Base-by-base conservation (phyloP, 2,888 invertebrate genomes). In the Megamerina dolium region DNA sequence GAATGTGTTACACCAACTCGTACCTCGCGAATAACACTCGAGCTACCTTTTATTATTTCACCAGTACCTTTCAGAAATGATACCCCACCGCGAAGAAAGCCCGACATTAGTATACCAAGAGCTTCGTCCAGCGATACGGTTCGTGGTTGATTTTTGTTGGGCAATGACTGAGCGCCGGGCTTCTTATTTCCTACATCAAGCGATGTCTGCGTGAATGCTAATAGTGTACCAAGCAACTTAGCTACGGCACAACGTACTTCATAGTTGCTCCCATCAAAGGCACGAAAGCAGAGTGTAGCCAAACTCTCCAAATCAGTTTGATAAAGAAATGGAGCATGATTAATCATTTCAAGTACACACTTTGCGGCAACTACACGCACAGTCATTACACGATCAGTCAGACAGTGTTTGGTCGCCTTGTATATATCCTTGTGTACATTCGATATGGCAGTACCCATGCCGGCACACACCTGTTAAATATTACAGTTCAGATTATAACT, bases 1-100 rank as follows among this genome's bases (percentile, higher is more conserved):
- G 94, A 89, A 75, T 97, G 92, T 4, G 97, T 95, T 1, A 99
- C 91, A 46, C 97, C 97, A 45, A 99, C 94, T 53, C 97, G 79
- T 42, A 97, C 90, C 77, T 99, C 97, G 50, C 94, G 77, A 68
- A 93, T 94, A 1, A 96, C 88, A 8, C 89, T 87, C 0, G 90
- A 89, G 52, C 87, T 87, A 4, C 94, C 93, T 73, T 95, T 95
- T 54, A 96, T 95, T 64, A 95, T 94, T 74, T 96, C 95, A 2
- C 87, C 87, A 12, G 87, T 85, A 16, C 91, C 91, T 72, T 95
- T 95, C 18, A 96, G 74, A 67, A 96, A 95, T 1, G 93, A 89
- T 3, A 86, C 89, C 12, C 96, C 95, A 1, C 97, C 96, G 47
- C 93, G 77, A 4, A 97, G 72, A 73, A 97, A 97, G 9, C 95